Conservation (phyloP, 2,888 invertebrate genomes). For the Himalopsyche tibetana region DNA sequence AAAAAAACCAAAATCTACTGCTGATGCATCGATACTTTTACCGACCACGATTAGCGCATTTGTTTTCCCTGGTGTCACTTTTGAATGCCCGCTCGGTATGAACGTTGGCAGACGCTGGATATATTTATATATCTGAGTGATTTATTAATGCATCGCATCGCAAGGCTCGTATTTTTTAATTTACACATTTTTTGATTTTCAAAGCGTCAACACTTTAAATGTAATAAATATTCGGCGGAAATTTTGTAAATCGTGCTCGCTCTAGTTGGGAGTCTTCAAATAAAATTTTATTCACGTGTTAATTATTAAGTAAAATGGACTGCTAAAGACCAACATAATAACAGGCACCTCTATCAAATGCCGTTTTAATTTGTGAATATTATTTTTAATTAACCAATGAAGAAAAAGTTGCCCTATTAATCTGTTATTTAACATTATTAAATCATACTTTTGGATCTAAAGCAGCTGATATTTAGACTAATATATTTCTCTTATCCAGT, state of each 20-base stretch:
- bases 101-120: constrained; percentile 18
- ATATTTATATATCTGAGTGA: constrained; percentile 19
- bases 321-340: no score
- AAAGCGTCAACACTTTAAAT: constrained; percentile 40
- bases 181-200: constrained; percentile 41
- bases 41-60: neutral
- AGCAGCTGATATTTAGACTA: no score
- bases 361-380: no score
- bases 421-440: no score
- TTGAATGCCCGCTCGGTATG: constrained; percentile 9
- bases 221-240: constrained; percentile 17
- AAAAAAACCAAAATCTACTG: no score
- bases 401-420: no score
- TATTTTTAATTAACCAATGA: no score
- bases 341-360: no score
- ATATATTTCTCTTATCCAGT: no score
- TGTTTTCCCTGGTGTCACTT: constrained; percentile 18
- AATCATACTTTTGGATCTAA: no score
- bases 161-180: constrained; percentile 41
- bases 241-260: constrained; percentile 33
- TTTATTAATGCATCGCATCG: constrained; percentile 14
- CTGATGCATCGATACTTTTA: no score
- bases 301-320: no score
- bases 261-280: constrained; percentile 7
- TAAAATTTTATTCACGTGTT: neutral